Evolutionary conservation across 2,113 vertebrate species (phyloP).

Genomic region (Cololabis saira): DNA sequence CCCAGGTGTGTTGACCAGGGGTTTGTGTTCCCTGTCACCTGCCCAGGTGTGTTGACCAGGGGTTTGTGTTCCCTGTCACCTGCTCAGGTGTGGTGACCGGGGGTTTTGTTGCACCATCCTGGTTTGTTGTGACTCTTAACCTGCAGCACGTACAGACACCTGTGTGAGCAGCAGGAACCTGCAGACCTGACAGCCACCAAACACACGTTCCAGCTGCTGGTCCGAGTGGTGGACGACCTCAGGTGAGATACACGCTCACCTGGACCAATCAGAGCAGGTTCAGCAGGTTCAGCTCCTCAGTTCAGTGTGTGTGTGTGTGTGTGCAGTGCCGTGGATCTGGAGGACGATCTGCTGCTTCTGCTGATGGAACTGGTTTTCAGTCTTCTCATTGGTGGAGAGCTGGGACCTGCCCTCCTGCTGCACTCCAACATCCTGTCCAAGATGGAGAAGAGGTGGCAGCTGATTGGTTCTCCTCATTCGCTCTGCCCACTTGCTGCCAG

Average conservation of each 20-base stretch:
- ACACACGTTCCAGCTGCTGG: constrained; percentile 92
- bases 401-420: constrained; percentile 87
- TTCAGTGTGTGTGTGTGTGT: constrained; percentile 14
- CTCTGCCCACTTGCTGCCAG: constrained; percentile 89
- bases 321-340: constrained; percentile 89
- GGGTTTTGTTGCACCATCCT: neutral
- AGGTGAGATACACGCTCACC: constrained; percentile 84
- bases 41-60: neutral
- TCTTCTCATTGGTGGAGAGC: constrained; percentile 88
- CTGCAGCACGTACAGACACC: constrained; percentile 85
- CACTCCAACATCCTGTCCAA: constrained; percentile 93
- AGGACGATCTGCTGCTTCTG: constrained; percentile 89
- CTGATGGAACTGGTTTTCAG: constrained; percentile 92
- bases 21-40: too few species aligned
- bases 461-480: constrained; percentile 84
- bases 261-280: neutral
- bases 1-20: neutral
- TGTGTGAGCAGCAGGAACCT: constrained; percentile 84
- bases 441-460: constrained; percentile 90
- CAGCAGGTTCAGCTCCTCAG: too few species aligned
- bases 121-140: constrained; percentile 77
- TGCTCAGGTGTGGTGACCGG: neutral
- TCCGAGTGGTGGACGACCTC: constrained; percentile 92
- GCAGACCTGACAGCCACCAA: constrained; percentile 88
- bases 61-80: too few species aligned